These are phyloP conservation scores for Epicampocera succincta DNA, from an alignment of 2,888 invertebrate genomes.

Conservation along the genomic window DNA sequence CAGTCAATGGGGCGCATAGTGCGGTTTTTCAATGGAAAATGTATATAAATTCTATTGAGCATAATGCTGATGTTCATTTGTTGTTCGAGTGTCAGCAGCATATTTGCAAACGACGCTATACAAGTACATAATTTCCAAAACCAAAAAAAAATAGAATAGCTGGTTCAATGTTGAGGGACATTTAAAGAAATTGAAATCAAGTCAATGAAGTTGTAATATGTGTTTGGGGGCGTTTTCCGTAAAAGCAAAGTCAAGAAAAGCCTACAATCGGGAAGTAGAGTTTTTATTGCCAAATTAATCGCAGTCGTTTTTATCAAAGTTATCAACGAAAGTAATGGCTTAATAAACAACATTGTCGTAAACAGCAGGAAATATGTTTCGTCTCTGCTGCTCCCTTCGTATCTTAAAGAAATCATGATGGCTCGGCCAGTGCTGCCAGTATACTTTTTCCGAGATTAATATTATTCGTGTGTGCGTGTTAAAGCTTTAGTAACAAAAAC, in stretches of 20 bases:
- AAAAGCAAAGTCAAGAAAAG: too few relatives aligned
- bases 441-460: too few relatives aligned
- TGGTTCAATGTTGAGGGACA: background rate
- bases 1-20: constrained; percentile 67
- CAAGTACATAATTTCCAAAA: constrained; percentile 39
- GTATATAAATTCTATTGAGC: constrained; percentile 42
- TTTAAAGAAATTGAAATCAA: too few relatives aligned
- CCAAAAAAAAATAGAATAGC: too few relatives aligned
- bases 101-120: constrained; percentile 59
- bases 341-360: constrained; percentile 61
- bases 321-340: constrained; percentile 65
- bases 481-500: too few relatives aligned
- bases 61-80: constrained; percentile 44
- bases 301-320: constrained; percentile 58
- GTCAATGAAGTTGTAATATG: too few relatives aligned
- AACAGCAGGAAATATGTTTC: constrained; percentile 16
- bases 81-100: constrained; percentile 46
- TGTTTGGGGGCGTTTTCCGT: too few relatives aligned
- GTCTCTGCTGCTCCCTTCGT: background rate
- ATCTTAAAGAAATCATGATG: constrained; percentile 16
- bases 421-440: too few relatives aligned
- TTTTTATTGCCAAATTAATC: constrained; percentile 54
- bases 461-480: too few relatives aligned
- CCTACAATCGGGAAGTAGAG: constrained; percentile 37
- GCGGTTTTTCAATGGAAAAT: constrained; percentile 60